Evolutionary conservation across 2,797 vertebrate genomes (phyloP).

Genomic region (Ptychobarbus kaznakovi): DNA sequence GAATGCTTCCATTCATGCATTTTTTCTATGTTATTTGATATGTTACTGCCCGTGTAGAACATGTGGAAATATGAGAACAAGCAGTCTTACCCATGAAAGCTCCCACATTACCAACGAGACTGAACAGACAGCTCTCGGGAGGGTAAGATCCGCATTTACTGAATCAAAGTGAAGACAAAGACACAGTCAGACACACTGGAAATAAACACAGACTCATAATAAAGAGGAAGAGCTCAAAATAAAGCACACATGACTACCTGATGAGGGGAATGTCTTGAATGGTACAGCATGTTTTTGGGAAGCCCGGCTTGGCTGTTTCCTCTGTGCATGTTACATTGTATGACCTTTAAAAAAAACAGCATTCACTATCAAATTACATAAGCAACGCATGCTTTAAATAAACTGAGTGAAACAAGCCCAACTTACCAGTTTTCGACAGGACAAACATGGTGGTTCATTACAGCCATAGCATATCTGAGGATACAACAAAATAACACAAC

Average conservation of each 20-base stretch:
- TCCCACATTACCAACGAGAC: constrained; percentile 91
- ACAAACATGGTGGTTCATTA: constrained; percentile 95
- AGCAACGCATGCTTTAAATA: not conserved
- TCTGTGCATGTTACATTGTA: constrained; percentile 91
- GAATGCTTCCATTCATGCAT: constrained; percentile 31
- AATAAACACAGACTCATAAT: not conserved
- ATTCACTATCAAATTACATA: constrained; percentile 3
- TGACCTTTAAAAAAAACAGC: constrained; percentile 73
- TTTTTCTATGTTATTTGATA: constrained; percentile 20
- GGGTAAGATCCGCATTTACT: constrained; percentile 92
- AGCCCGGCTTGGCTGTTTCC: constrained; percentile 84
- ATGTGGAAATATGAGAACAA: constrained; percentile 19
- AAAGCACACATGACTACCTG: constrained; percentile 75
- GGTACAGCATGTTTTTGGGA: constrained; percentile 91
- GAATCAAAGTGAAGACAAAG: constrained; percentile 53
- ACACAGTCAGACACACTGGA: not conserved
- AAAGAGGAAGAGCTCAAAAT: not conserved
- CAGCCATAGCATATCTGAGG: constrained; percentile 91
- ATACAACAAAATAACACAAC: constrained; percentile 40
- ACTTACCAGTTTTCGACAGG: constrained; percentile 93
- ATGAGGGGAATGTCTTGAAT: constrained; percentile 91
- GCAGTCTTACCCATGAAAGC: constrained; percentile 90
- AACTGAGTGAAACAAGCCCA: constrained; percentile 1
- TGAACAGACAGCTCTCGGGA: constrained; percentile 94
- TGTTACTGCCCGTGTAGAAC: constrained; percentile 11